These are phyloP conservation scores for Sarcophaga peregrina DNA, from an alignment of 1,140 invertebrate species.

Conservation along the genomic window DNA sequence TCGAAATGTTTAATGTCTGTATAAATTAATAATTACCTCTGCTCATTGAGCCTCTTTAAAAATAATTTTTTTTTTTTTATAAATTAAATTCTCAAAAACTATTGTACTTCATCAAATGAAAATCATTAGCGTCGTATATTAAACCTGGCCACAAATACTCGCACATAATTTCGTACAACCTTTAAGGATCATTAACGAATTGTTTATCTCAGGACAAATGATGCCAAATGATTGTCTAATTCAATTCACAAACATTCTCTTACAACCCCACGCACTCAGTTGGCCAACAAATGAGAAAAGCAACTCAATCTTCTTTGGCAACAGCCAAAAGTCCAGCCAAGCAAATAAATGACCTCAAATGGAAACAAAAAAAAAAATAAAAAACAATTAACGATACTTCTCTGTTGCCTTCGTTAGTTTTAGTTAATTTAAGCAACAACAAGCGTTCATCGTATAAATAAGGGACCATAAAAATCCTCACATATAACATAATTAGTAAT, in stretches of 20 bases:
- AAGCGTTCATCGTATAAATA: neutral
- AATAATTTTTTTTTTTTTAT: neutral
- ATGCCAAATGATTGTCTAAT: constrained; percentile 10
- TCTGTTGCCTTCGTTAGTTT: neutral
- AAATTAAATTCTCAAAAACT: neutral
- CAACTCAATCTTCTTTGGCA: neutral
- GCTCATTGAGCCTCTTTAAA: too few species aligned
- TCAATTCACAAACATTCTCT: neutral
- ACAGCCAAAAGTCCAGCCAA: neutral
- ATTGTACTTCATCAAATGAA: too few species aligned
- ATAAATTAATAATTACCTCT: too few species aligned
- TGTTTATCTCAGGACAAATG: constrained; percentile 19
- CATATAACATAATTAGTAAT: constrained; percentile 25
- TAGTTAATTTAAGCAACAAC: constrained; percentile 6
- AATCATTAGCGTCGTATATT: too few species aligned
- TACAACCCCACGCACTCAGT: neutral
- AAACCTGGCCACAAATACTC: neutral
- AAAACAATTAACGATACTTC: neutral
- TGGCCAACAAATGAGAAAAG: neutral
- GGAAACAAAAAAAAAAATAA: neutral
- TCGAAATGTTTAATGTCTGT: too few species aligned
- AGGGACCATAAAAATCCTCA: too few species aligned
- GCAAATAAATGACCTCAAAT: constrained; percentile 15
- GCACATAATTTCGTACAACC: neutral
- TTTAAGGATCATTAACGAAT: constrained; percentile 25